Evolutionary conservation across 2,113 vertebrate genomes (phyloP).

Genomic region (Gorilla gorilla): DNA sequence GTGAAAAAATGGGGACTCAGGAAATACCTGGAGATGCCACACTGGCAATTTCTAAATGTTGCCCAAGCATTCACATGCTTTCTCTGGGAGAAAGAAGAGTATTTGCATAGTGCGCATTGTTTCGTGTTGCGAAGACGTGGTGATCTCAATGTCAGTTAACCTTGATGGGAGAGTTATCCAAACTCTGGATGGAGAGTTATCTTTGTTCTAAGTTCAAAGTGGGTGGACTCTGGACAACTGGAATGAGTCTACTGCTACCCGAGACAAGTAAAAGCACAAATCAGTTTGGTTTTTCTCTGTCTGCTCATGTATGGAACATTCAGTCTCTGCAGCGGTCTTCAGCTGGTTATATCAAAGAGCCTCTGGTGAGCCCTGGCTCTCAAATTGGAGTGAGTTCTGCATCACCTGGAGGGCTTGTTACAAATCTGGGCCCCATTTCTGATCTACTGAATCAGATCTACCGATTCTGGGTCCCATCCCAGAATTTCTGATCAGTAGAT

Average conservation of each 20-base stretch:
- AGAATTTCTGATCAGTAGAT: neutral
- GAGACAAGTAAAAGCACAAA: neutral
- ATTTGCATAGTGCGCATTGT: neutral
- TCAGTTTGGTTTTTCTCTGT: neutral
- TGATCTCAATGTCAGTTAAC: neutral
- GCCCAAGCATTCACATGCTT: neutral
- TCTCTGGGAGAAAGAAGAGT: neutral
- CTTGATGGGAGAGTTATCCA: neutral
- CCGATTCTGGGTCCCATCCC: neutral
- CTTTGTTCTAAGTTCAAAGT: neutral
- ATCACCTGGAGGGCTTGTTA: neutral
- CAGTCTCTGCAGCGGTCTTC: neutral
- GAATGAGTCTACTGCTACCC: neutral
- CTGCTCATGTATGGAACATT: neutral
- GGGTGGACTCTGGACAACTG: neutral
- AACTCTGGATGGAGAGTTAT: neutral
- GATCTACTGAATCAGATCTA: no score
- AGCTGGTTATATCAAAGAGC: neutral
- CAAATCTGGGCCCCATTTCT: neutral
- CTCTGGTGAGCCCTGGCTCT: neutral
- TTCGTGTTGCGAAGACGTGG: neutral
- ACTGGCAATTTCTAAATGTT: neutral
- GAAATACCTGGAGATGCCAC: neutral
- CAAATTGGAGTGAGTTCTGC: rapidly evolving
- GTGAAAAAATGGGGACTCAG: neutral